A percentile compares a stretch with the other conserved stretches of the same genome.
phyloP scores from a whole-genome alignment of 23 tunicate species.

The Trididemnum nubilum region DNA sequence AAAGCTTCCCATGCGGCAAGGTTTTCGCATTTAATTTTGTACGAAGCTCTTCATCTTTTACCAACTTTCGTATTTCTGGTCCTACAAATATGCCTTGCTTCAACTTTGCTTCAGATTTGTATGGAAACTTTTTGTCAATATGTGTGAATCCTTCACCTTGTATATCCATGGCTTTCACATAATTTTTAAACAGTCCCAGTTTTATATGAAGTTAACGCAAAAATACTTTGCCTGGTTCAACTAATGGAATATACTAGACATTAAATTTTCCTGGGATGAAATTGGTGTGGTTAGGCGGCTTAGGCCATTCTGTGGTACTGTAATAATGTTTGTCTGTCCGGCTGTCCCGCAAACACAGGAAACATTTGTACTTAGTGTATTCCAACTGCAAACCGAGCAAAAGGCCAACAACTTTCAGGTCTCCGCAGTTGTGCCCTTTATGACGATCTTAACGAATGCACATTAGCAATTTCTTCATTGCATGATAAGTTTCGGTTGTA shows the following conservation, averaged over 20 bases:
- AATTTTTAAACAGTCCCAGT: neutral
- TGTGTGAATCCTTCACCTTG: neutral
- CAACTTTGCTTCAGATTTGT: slow-evolving; percentile 2
- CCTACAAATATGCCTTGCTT: too few species aligned
- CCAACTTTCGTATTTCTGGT: too few species aligned
- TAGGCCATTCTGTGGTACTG: too few species aligned
- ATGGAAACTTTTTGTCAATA: neutral
- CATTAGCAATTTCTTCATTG: too few species aligned
- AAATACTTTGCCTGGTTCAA: neutral
- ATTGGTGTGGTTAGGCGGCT: neutral
- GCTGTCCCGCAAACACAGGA: neutral
- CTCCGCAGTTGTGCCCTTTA: too few species aligned
- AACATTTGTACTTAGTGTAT: neutral
- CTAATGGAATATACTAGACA: neutral
- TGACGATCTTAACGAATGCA: too few species aligned
- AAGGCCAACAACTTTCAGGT: too few species aligned
- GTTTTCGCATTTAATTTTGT: too few species aligned
- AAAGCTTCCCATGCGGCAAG: too few species aligned
- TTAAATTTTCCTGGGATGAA: neutral
- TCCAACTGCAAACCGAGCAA: too few species aligned
- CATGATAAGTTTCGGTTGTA: too few species aligned
- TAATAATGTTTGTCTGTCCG: neutral
- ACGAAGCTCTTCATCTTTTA: too few species aligned
- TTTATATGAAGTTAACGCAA: neutral
- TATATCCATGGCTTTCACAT: neutral